phyloP scores from a whole-genome alignment of 2,797 vertebrate species.

The Pseudocheirus occidentalis region DNA sequence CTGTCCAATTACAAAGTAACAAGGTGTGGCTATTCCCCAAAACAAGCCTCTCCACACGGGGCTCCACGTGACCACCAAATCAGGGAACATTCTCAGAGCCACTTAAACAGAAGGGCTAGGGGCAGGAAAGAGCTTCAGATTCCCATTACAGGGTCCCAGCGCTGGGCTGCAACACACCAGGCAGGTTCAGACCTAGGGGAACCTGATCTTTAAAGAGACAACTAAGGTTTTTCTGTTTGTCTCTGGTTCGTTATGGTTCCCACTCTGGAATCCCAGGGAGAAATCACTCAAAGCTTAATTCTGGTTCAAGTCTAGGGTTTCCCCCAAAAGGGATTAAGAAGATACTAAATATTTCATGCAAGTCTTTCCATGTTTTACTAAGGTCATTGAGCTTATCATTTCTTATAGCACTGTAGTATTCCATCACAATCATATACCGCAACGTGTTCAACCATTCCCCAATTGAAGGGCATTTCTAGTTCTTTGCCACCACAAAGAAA shows the following conservation, averaged over 20 bases:
- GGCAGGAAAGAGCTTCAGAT: no score
- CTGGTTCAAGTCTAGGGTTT: background rate
- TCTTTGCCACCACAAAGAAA: background rate
- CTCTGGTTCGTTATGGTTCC: background rate
- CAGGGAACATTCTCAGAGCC: no score
- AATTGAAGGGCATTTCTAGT: background rate
- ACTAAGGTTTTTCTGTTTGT: background rate
- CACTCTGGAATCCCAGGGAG: background rate
- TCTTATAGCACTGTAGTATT: background rate
- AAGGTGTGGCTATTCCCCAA: no score
- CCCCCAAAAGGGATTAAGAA: background rate
- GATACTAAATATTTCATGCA: background rate
- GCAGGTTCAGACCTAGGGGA: background rate
- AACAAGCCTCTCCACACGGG: no score
- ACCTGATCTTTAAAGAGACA: background rate
- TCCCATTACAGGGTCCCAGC: background rate
- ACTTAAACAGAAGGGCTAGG: no score
- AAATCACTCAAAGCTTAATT: background rate
- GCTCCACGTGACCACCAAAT: no score
- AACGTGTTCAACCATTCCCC: background rate
- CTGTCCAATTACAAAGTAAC: no score
- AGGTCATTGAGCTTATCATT: background rate
- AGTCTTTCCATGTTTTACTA: background rate
- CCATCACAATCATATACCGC: background rate
- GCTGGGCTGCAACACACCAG: background rate